phyloP scores from a whole-genome alignment of 2,797 vertebrate species.

The Kryptopterus vitreolus region DNA sequence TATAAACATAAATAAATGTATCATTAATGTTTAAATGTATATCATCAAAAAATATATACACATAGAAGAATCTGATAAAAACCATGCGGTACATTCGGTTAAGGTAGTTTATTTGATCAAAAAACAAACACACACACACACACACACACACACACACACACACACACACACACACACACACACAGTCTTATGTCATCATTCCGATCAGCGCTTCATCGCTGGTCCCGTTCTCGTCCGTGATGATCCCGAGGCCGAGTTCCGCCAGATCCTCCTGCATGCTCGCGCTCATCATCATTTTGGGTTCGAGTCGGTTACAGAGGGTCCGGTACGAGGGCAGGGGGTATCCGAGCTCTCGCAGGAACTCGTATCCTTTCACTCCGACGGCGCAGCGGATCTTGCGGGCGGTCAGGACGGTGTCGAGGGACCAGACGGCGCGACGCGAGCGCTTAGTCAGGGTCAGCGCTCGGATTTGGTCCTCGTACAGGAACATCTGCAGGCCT shows the following conservation, averaged over 20 bases:
- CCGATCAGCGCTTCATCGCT: slow-evolving; percentile 73
- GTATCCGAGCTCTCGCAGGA: slow-evolving; percentile 77
- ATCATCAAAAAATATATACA: not conserved
- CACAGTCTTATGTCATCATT: slow-evolving; percentile 70
- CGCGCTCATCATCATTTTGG: slow-evolving; percentile 76
- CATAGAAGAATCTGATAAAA: not conserved
- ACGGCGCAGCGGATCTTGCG: slow-evolving; percentile 76
- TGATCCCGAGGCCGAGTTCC: slow-evolving; percentile 75
- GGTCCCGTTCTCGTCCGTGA: slow-evolving; percentile 64
- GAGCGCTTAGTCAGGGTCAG: slow-evolving; percentile 78
- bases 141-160: not conserved
- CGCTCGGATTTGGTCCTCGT: slow-evolving; percentile 79
- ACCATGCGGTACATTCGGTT: not conserved
- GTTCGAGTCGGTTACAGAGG: slow-evolving; percentile 79
- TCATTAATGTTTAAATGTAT: too few relatives aligned
- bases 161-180: not conserved
- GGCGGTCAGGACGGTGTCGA: slow-evolving; percentile 76
- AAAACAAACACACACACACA: not conserved
- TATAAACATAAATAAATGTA: too few relatives aligned
- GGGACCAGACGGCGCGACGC: slow-evolving; percentile 79
- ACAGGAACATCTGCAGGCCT: slow-evolving; percentile 78
- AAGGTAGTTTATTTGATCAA: not conserved
- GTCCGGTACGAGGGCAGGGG: slow-evolving; percentile 81
- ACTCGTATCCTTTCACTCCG: slow-evolving; percentile 80
- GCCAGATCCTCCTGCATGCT: slow-evolving; percentile 78